Base-by-base conservation (phyloP, 2,113 vertebrate species). In the Amblyornis subalaris region DNA sequence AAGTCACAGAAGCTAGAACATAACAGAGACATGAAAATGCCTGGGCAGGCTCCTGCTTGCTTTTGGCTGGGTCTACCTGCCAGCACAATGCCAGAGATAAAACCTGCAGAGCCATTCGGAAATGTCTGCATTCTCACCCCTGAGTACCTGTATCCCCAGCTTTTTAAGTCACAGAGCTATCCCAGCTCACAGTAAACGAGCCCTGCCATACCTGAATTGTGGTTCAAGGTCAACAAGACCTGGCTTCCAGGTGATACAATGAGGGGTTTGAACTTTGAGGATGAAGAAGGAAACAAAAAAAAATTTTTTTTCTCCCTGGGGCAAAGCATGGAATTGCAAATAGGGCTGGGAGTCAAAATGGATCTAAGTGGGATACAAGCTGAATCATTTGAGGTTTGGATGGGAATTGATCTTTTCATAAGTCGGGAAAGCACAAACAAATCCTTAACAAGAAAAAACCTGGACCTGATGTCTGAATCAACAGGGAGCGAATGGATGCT, bases 401-500 rank as follows among this genome's bases (percentile, higher is more conserved):
- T 60, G 25, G 15, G 69, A 80, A 84, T 10, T 64, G 28, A 60
- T 72, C 9, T 42, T 73, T 90, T 25, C 0, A 0, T 48, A 54
- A 72, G 7, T n/a, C 12, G 31, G 45, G 28, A 78, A 74, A 55
- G 18, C 23, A 70, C 10, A 40, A 54, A 47, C 19, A 71, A 45
- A 28, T 23, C 13, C 36, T 65, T 36, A 48, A 36, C 10, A 51
- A 36, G n/a, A 51, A 53, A 58, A 24, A 47, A 5, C 15, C 35
- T 50, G 24, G 21, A 50, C 8, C 14, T 88, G 26, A 20, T n/a
- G 11, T 51, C 25, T 62, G 54, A 72, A 25, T 26, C 42, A 67
- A 35, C 8, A 55, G 40, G 45, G 44, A 81, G 10, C 0, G 0
- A 62, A 35, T 8, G 40, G 6, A 8, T 87, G 38, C 44, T 64